phyloP scores from a whole-genome alignment of 1,140 invertebrate species.

The Pseudomyrmex pallidus region DNA sequence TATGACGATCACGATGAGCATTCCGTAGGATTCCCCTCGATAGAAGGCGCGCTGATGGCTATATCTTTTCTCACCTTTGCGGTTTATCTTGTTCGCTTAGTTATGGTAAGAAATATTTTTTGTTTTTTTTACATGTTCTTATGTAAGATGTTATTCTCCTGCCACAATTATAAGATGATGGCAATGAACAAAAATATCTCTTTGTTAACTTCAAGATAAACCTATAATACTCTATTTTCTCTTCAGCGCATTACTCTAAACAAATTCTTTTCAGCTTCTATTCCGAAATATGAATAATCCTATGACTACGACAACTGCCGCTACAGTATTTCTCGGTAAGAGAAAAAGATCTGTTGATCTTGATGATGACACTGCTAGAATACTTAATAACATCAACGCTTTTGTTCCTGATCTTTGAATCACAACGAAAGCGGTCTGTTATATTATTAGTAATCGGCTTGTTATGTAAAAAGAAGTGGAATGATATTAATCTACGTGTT shows the following conservation, averaged over 20 bases:
- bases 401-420: slow-evolving; percentile 55
- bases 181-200: no score
- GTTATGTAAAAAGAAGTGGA: neutral
- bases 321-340: slow-evolving; percentile 77
- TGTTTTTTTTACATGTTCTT: no score
- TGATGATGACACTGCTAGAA: slow-evolving; percentile 72
- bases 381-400: slow-evolving; percentile 72
- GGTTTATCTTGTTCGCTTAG: slow-evolving; percentile 92
- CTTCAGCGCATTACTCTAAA: neutral
- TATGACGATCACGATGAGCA: slow-evolving; percentile 70
- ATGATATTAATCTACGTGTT: neutral
- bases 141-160: neutral
- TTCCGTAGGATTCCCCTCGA: slow-evolving; percentile 90
- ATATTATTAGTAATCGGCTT: neutral
- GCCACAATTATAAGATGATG: neutral
- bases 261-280: slow-evolving; percentile 71
- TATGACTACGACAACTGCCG: slow-evolving; percentile 9
- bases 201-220: no score
- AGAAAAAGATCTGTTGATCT: slow-evolving; percentile 76
- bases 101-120: slow-evolving; percentile 87
- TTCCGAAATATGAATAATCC: slow-evolving; percentile 72
- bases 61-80: slow-evolving; percentile 94
- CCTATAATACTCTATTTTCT: neutral
- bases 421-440: neutral
- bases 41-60: slow-evolving; percentile 91